Percentiles rank a stretch among this genome's conserved stretches.
phyloP scores from a whole-genome alignment of 2,113 vertebrate species.

The Puntigrus tetrazona region DNA sequence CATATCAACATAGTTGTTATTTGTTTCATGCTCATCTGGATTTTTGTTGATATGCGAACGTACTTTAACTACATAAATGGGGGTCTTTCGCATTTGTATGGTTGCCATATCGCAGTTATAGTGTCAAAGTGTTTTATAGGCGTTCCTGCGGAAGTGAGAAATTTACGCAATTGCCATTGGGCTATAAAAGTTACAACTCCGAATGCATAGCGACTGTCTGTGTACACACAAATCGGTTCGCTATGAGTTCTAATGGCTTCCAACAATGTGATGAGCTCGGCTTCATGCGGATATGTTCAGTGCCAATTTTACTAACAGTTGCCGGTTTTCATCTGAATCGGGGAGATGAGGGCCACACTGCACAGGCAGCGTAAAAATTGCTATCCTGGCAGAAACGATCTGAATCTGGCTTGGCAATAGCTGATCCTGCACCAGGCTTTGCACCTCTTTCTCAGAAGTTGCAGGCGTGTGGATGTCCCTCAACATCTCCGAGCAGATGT shows the following conservation, averaged over 20 bases:
- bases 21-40: not conserved
- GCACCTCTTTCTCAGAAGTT: too few species aligned
- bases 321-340: not conserved
- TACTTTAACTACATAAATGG: not conserved
- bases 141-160: not conserved
- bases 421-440: too few species aligned
- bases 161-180: not conserved
- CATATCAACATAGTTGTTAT: slow-evolving; percentile 2
- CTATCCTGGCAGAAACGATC: too few species aligned
- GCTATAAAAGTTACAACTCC: too few species aligned
- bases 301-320: not conserved
- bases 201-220: too few species aligned
- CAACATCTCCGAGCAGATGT: not conserved
- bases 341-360: not conserved
- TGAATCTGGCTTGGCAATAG: too few species aligned
- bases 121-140: not conserved
- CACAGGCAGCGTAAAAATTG: not conserved
- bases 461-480: not conserved
- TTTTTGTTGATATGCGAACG: not conserved
- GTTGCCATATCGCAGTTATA: not conserved
- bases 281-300: not conserved
- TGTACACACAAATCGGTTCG: too few species aligned
- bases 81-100: accelerated
- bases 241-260: too few species aligned
- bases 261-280: too few species aligned